phyloP scores from a whole-genome alignment of 92 coral and sea anemone genomes.

The Micromussa lordhowensis region DNA sequence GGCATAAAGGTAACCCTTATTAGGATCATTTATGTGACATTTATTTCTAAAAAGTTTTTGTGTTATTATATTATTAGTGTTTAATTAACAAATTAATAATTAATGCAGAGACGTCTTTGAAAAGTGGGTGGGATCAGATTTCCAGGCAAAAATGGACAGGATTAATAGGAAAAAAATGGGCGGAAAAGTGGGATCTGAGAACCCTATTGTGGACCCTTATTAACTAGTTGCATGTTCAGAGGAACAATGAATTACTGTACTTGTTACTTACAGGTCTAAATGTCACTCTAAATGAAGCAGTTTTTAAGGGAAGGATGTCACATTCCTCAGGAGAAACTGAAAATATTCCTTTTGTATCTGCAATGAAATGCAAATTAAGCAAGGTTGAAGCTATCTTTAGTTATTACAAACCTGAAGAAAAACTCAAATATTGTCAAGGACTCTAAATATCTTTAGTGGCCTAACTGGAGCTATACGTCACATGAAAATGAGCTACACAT shows the following conservation, averaged over 20 bases:
- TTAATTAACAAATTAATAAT: too few relatives aligned
- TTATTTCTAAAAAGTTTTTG: too few relatives aligned
- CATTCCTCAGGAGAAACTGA: conserved; percentile 86
- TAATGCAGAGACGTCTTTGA: too few relatives aligned
- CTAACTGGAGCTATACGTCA: neutral
- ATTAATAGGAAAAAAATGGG: too few relatives aligned
- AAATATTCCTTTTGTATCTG: conserved; percentile 89
- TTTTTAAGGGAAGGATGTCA: conserved; percentile 85
- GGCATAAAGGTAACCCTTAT: too few relatives aligned
- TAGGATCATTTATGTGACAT: too few relatives aligned
- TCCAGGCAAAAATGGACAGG: too few relatives aligned
- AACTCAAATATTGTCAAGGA: neutral
- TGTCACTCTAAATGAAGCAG: conserved; percentile 91
- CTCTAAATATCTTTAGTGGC: neutral
- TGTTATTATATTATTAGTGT: too few relatives aligned
- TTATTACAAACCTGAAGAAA: neutral
- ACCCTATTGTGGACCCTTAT: too few relatives aligned
- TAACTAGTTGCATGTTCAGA: neutral
- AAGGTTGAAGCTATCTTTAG: neutral
- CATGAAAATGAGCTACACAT: neutral
- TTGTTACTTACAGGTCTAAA: conserved; percentile 90
- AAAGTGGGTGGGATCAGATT: too few relatives aligned
- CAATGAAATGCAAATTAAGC: neutral
- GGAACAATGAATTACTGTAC: neutral
- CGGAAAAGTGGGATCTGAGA: too few relatives aligned